Percentiles rank a stretch among this genome's conserved stretches.
Conservation (phyloP, 2,888 invertebrate genomes). For the Hypena proboscidalis region DNA sequence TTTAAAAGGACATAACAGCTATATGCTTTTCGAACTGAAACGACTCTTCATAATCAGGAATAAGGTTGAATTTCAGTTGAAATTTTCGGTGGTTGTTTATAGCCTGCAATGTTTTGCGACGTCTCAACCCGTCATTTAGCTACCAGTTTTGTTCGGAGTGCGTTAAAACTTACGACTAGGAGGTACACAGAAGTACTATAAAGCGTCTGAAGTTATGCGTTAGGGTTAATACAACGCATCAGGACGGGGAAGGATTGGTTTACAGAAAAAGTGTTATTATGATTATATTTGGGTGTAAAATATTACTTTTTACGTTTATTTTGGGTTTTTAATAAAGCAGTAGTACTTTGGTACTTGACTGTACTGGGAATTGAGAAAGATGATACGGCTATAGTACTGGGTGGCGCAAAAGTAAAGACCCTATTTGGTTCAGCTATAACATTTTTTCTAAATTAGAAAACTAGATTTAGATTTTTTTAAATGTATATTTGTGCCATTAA, state of each 20-base stretch:
- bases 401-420: too few species aligned
- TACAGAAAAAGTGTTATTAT: slow-evolving; percentile 20
- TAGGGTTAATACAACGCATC: slow-evolving; percentile 17
- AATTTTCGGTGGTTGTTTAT: slow-evolving; percentile 44
- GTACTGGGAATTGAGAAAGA: too few species aligned
- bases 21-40: slow-evolving; percentile 22
- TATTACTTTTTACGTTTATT: slow-evolving; percentile 4
- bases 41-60: slow-evolving; percentile 25
- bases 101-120: slow-evolving; percentile 55
- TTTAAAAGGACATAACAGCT: slow-evolving; percentile 34
- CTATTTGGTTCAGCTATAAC: too few species aligned
- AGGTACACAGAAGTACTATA: slow-evolving; percentile 39
- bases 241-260: slow-evolving; percentile 15
- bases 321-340: not conserved
- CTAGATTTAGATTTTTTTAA: too few species aligned
- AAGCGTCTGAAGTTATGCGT: slow-evolving; percentile 35
- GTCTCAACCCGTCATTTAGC: slow-evolving; percentile 55
- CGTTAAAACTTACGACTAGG: slow-evolving; percentile 53
- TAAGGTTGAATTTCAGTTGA: slow-evolving; percentile 35
- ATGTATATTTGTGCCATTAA: too few species aligned
- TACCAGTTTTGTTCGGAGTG: slow-evolving; percentile 57
- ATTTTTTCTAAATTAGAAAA: too few species aligned
- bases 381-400: too few species aligned
- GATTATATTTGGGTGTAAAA: slow-evolving; percentile 12
- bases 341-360: too few species aligned